Percentiles rank a stretch among this genome's conserved stretches.
Evolutionary conservation across 2,888 invertebrate species (phyloP).

Genomic region (Danaus chrysippus): DNA sequence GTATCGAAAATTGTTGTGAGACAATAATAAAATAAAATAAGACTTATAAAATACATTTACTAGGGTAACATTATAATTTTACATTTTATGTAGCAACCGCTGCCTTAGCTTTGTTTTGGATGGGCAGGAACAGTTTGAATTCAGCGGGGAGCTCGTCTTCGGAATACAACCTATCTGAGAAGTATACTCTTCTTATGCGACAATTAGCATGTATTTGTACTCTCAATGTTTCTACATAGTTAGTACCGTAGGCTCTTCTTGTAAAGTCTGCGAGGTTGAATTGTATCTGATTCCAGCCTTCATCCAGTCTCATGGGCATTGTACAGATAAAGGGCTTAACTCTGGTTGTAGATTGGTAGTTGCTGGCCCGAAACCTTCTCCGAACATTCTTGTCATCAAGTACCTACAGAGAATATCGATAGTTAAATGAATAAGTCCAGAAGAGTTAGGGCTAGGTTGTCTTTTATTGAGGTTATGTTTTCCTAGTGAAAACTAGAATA

Average conservation of each 20-base stretch:
- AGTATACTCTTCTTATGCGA: conserved; percentile 92
- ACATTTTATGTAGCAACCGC: conserved; percentile 67
- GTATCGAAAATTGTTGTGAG: conserved; percentile 43
- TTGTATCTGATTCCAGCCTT: conserved; percentile 97
- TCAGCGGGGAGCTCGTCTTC: conserved; percentile 97
- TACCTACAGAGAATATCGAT: conserved; percentile 79
- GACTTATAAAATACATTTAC: conserved; percentile 59
- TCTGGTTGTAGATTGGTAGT: conserved; percentile 95
- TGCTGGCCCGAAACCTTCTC: conserved; percentile 92
- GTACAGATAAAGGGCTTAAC: conserved; percentile 98
- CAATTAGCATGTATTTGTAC: conserved; percentile 98
- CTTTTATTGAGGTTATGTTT: conserved; percentile 11
- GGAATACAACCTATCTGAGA: conserved; percentile 94
- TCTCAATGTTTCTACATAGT: conserved; percentile 93
- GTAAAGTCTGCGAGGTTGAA: conserved; percentile 97
- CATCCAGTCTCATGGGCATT: conserved; percentile 96
- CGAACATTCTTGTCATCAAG: conserved; percentile 96
- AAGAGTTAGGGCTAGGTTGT: not conserved
- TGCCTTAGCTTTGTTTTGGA: conserved; percentile 86
- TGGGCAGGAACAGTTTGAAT: conserved; percentile 96
- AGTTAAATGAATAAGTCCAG: conserved; percentile 7
- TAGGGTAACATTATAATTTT: conserved; percentile 34
- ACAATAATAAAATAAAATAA: conserved; percentile 51
- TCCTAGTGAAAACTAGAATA: not conserved
- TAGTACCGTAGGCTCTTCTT: conserved; percentile 95